Evolutionary conservation across 2,797 vertebrate species (phyloP).

Genomic region (Hemibagrus guttatus): DNA sequence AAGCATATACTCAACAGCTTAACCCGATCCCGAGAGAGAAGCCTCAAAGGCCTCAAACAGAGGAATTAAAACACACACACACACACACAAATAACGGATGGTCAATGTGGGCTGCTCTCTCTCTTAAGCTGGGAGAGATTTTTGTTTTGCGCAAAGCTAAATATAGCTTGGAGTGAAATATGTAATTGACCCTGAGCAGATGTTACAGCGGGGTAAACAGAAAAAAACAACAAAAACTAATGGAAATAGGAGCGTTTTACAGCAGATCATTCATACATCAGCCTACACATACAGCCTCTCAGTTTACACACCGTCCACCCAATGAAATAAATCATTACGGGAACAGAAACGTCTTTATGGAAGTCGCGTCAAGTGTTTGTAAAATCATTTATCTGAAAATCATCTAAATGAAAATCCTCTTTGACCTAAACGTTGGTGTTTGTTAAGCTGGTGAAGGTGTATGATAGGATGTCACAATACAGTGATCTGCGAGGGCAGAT

Average conservation of each 20-base stretch:
- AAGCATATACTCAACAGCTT: constrained; percentile 49
- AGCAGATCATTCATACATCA: constrained; percentile 45
- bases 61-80: background rate
- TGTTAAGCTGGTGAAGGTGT: constrained; percentile 49
- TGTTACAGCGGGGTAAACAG: constrained; percentile 49
- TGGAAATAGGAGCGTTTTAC: constrained; percentile 56
- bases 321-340: constrained; percentile 51
- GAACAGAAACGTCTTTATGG: constrained; percentile 51
- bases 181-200: constrained; percentile 56
- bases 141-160: constrained; percentile 41
- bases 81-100: constrained; percentile 10
- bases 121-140: constrained; percentile 12
- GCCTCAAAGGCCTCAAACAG: constrained; percentile 39
- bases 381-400: constrained; percentile 46
- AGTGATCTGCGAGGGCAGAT: constrained; percentile 35
- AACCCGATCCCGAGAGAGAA: constrained; percentile 37
- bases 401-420: constrained; percentile 39
- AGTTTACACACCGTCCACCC: constrained; percentile 54
- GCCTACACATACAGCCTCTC: constrained; percentile 46
- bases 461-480: constrained; percentile 46
- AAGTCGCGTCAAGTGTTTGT: constrained; percentile 39
- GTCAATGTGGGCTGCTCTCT: constrained; percentile 23
- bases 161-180: constrained; percentile 57
- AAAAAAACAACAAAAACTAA: constrained; percentile 28
- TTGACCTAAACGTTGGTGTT: background rate